Evolutionary conservation across 2,797 vertebrate species (phyloP).

Genomic region (Triplophysa yarkandensis): DNA sequence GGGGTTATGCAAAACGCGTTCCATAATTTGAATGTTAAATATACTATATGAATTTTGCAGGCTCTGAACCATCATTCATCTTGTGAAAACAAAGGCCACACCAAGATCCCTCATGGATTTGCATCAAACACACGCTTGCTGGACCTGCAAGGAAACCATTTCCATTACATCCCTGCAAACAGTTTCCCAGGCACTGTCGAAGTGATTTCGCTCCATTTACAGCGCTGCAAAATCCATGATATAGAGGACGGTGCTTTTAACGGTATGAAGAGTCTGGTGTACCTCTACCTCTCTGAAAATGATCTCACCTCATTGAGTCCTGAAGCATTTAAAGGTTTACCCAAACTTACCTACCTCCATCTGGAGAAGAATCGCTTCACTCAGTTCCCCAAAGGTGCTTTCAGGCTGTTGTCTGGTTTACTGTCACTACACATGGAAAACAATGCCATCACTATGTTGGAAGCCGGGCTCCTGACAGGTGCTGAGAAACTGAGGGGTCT

Average conservation of each 20-base stretch:
- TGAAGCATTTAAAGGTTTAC: slow-evolving; percentile 78
- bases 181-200: slow-evolving; percentile 79
- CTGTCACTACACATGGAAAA: slow-evolving; percentile 88
- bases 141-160: slow-evolving; percentile 82
- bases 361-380: slow-evolving; percentile 86
- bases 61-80: slow-evolving; percentile 77
- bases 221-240: slow-evolving; percentile 80
- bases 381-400: slow-evolving; percentile 75
- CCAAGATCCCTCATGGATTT: slow-evolving; percentile 86
- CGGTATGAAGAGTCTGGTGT: slow-evolving; percentile 85
- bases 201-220: slow-evolving; percentile 89
- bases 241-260: slow-evolving; percentile 80
- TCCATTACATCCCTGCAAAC: slow-evolving; percentile 74
- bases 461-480: slow-evolving; percentile 67
- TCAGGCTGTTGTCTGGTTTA: slow-evolving; percentile 81
- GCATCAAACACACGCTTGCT: slow-evolving; percentile 80
- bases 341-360: slow-evolving; percentile 86
- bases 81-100: slow-evolving; percentile 81
- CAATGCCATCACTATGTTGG: slow-evolving; percentile 79
- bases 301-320: slow-evolving; percentile 77
- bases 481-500: slow-evolving; percentile 77
- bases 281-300: slow-evolving; percentile 92
- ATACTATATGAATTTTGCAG: slow-evolving; percentile 51
- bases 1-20: neutral
- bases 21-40: neutral